phyloP scores from a whole-genome alignment of 2,797 vertebrate genomes.

The Pseudopleuronectes americanus region DNA sequence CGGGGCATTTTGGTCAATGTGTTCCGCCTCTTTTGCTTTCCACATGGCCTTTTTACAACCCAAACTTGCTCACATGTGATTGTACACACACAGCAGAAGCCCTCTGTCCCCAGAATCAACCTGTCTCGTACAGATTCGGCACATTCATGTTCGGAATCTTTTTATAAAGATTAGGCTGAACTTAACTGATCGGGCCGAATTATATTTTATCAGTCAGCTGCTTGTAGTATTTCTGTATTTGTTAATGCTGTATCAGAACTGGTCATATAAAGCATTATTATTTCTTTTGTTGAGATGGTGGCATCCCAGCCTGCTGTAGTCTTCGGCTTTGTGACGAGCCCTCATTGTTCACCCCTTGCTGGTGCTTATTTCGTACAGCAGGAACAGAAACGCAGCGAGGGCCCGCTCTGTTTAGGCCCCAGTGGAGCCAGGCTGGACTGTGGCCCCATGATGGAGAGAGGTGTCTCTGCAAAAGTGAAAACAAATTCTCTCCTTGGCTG shows the following conservation, averaged over 20 bases:
- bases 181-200: not conserved
- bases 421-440: conserved; percentile 65
- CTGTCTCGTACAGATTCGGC: too few species aligned
- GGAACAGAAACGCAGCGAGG: conserved; percentile 48
- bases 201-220: not conserved
- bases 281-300: conserved; percentile 17
- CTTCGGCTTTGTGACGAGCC: conserved; percentile 31
- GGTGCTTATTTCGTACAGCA: conserved; percentile 47
- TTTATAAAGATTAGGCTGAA: not conserved
- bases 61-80: too few species aligned
- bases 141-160: too few species aligned
- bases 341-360: conserved; percentile 51
- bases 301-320: conserved; percentile 1
- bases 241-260: not conserved
- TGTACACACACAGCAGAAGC: too few species aligned
- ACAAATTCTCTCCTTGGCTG: conserved; percentile 98
- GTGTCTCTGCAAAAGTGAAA: conserved; percentile 96
- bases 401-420: conserved; percentile 53
- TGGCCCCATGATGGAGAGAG: conserved; percentile 93
- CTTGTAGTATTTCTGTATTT: conserved; percentile 8
- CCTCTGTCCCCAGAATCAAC: too few species aligned
- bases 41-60: too few species aligned
- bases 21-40: too few species aligned
- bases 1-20: too few species aligned
- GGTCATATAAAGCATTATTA: conserved; percentile 5